Evolutionary conservation across 1,140 invertebrate genomes (phyloP).

Genomic region (Marisa cornuarietis): DNA sequence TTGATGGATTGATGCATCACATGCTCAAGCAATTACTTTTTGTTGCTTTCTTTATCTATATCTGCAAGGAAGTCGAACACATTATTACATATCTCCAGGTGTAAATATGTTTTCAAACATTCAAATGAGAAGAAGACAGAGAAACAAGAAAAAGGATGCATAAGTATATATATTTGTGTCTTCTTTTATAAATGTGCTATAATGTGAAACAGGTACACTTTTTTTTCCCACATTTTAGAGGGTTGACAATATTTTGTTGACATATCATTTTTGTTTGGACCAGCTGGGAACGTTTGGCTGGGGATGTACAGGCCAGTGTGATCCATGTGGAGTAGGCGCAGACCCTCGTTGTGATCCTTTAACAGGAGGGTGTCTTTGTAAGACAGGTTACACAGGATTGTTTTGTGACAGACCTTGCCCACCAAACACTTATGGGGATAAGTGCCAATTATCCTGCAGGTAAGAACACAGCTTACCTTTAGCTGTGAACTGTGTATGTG

Average conservation of each 20-base stretch:
- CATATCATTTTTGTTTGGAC: not conserved
- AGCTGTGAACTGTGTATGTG: no score
- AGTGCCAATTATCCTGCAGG: slow-evolving; percentile 64
- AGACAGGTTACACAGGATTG: slow-evolving; percentile 51
- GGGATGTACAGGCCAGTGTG: slow-evolving; percentile 35
- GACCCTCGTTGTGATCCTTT: slow-evolving; percentile 76
- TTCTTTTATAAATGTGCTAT: no score
- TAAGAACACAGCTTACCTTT: slow-evolving; percentile 9
- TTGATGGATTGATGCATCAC: no score
- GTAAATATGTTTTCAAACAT: no score
- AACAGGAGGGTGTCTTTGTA: slow-evolving; percentile 81
- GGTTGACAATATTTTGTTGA: not conserved
- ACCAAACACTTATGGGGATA: slow-evolving; percentile 50
- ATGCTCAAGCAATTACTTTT: no score
- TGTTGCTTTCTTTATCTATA: no score
- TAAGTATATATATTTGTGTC: no score
- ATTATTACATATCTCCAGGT: no score
- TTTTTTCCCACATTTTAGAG: not conserved
- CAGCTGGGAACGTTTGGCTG: slow-evolving; percentile 40
- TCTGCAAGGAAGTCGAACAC: no score
- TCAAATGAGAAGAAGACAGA: no score
- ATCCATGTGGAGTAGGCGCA: slow-evolving; percentile 33
- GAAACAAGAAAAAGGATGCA: no score
- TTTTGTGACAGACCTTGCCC: slow-evolving; percentile 57
- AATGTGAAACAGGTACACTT: no score